phyloP scores from a whole-genome alignment of 2,113 vertebrate genomes.

The Nymphicus hollandicus region DNA sequence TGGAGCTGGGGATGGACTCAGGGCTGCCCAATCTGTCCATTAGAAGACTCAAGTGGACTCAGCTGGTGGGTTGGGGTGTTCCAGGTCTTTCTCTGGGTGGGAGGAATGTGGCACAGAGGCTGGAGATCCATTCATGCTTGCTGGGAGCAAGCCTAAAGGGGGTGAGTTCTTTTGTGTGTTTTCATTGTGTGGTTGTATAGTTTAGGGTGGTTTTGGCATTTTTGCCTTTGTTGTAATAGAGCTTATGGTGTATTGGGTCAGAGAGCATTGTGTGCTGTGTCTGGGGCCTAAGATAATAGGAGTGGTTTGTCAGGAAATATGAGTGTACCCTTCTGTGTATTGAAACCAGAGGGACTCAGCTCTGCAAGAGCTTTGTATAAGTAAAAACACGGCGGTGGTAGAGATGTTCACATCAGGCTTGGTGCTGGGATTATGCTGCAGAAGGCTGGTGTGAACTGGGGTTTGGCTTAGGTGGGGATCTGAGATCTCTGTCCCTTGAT shows the following conservation, averaged over 20 bases:
- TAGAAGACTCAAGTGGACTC: background rate
- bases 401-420: background rate
- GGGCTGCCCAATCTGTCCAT: background rate
- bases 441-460: background rate
- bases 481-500: background rate
- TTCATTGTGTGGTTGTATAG: background rate
- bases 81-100: background rate
- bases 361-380: background rate
- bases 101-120: rapidly evolving
- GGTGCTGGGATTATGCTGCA: background rate
- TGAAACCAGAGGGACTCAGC: background rate
- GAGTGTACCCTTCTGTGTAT: background rate
- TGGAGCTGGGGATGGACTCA: background rate
- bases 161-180: background rate
- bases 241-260: background rate
- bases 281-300: background rate
- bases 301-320: background rate
- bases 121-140: rapidly evolving
- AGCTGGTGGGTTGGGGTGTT: background rate
- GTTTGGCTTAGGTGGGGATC: background rate
- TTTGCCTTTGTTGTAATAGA: background rate
- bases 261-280: background rate
- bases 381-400: rapidly evolving
- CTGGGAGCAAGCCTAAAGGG: rapidly evolving
- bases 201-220: rapidly evolving